Conservation (phyloP, 92 coral and sea anemone species). For the Porites divaricata region DNA sequence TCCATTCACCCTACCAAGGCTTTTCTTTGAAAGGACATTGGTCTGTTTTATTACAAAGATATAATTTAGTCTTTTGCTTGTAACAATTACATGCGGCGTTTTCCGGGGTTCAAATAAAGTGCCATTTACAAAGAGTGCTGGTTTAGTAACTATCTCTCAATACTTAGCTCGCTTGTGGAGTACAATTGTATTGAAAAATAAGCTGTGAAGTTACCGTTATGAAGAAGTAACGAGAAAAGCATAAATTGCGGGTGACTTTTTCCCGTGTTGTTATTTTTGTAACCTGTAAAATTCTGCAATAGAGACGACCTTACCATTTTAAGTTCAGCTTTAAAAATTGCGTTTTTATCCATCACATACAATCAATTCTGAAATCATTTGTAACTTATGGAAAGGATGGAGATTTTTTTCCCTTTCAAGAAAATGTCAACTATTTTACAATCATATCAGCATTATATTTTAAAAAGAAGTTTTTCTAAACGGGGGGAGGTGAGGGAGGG, state of each 20-base stretch:
- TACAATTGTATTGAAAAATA: slow-evolving; percentile 15
- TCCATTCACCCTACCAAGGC: slow-evolving; percentile 39
- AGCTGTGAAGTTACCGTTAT: slow-evolving; percentile 4
- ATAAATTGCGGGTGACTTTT: not conserved
- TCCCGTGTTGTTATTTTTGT: not conserved
- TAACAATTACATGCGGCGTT: slow-evolving; percentile 29
- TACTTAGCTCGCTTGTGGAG: slow-evolving; percentile 6
- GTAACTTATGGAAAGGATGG: not conserved
- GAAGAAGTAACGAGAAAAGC: slow-evolving; percentile 5
- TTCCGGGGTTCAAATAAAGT: slow-evolving; percentile 35
- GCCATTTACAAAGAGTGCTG: slow-evolving; percentile 31
- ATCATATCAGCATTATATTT: not conserved
- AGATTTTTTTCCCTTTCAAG: not conserved
- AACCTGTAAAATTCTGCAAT: not conserved
- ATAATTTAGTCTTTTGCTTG: slow-evolving; percentile 43
- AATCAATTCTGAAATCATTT: not conserved
- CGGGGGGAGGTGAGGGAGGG: no score
- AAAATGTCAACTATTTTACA: not conserved
- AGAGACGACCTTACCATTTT: not conserved
- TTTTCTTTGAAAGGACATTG: slow-evolving; percentile 37
- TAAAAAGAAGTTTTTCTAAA: no score
- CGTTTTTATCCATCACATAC: not conserved
- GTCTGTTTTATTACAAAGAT: slow-evolving; percentile 59
- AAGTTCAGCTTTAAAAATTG: not conserved
- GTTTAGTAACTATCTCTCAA: slow-evolving; percentile 18